Conservation (phyloP, 23 tunicate genomes). For the Halocynthia aurantium region DNA sequence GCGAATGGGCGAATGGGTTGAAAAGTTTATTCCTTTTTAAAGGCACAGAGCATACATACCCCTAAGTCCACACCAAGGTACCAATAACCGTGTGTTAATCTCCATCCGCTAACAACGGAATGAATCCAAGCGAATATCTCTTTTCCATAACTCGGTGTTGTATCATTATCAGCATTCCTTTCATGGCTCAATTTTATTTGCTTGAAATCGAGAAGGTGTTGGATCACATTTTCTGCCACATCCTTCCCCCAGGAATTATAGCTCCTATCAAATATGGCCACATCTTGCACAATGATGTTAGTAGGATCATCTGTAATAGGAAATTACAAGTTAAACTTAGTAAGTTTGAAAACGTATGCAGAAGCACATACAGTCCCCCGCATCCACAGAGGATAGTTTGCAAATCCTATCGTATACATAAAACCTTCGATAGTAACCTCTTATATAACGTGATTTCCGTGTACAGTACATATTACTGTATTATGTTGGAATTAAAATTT, state of each 20-base stretch:
- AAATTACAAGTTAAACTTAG: too few species aligned
- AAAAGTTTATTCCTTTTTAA: too few species aligned
- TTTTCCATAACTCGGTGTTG: not conserved
- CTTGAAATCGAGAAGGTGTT: not conserved
- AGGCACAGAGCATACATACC: too few species aligned
- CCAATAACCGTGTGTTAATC: not conserved
- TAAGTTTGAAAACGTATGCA: too few species aligned
- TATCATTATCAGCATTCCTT: not conserved
- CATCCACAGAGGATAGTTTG: too few species aligned
- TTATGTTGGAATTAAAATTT: too few species aligned
- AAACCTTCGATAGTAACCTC: too few species aligned
- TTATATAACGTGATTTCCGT: too few species aligned
- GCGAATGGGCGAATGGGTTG: too few species aligned
- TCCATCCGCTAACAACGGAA: not conserved
- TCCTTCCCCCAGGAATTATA: not conserved
- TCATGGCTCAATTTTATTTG: not conserved
- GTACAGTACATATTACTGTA: too few species aligned
- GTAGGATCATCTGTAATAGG: not conserved
- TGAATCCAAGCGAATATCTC: constrained; percentile 5
- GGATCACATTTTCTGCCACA: not conserved
- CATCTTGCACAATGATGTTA: not conserved
- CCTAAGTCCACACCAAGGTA: not conserved
- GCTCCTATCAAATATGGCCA: not conserved
- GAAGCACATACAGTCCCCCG: too few species aligned
- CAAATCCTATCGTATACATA: too few species aligned